These are phyloP conservation scores for Timema podura DNA, from an alignment of 2,888 invertebrate genomes.

Conservation along the genomic window DNA sequence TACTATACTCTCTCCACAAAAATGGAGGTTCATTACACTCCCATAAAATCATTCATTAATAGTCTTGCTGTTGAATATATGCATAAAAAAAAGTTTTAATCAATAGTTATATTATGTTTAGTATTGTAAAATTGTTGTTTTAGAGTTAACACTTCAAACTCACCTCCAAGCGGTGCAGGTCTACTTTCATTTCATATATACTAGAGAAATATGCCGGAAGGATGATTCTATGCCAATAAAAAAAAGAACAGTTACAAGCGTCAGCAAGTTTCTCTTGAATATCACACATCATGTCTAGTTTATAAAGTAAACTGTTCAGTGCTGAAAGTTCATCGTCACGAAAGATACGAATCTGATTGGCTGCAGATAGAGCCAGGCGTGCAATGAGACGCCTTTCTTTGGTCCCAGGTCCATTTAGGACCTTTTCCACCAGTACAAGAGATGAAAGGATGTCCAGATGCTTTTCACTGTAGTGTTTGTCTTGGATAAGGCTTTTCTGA, in stretches of 20 bases:
- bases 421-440: conserved; percentile 66
- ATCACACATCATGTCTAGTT: conserved; percentile 60
- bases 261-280: conserved; percentile 55
- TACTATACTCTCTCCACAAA: too few relatives aligned
- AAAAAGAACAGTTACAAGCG: conserved; percentile 69
- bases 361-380: conserved; percentile 63
- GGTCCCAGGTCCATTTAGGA: conserved; percentile 60
- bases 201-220: conserved; percentile 73
- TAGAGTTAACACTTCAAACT: conserved; percentile 35
- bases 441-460: conserved; percentile 69
- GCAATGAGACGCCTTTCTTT: conserved; percentile 61
- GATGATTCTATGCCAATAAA: conserved; percentile 77
- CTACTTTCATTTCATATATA: conserved; percentile 61
- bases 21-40: too few relatives aligned
- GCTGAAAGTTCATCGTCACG: conserved; percentile 60
- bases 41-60: not conserved
- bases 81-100: not conserved
- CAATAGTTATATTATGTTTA: not conserved
- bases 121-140: not conserved
- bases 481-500: conserved; percentile 55
- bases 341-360: conserved; percentile 57
- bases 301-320: conserved; percentile 58
- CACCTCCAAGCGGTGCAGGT: conserved; percentile 59
- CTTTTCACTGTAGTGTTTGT: conserved; percentile 61
- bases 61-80: not conserved